A percentile compares a stretch with the other conserved stretches of the same genome.
Evolutionary conservation across 2,888 invertebrate genomes (phyloP).

Genomic region (Caenorhabditis sp.): DNA sequence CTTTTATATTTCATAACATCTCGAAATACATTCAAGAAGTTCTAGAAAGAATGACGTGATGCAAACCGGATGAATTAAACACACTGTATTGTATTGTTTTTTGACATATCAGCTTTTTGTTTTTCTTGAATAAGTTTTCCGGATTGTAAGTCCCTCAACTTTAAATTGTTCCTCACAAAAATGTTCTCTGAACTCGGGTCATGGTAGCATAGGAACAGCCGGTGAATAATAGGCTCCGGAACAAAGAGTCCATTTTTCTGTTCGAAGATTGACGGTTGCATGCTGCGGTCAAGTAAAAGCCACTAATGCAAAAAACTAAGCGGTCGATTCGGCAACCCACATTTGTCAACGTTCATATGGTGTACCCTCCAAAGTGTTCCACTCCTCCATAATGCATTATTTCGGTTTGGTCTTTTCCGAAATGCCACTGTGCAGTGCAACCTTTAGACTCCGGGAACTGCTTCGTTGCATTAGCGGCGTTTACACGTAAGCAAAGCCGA

Average conservation of each 20-base stretch:
- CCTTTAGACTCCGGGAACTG: constrained; percentile 25
- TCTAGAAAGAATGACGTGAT: no score
- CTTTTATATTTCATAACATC: no score
- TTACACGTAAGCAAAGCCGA: constrained; percentile 46
- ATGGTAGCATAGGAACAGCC: background rate
- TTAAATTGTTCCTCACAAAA: no score
- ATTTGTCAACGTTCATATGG: constrained; percentile 7
- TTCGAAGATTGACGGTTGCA: constrained; percentile 2
- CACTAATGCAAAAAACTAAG: constrained; percentile 2
- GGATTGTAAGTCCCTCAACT: no score
- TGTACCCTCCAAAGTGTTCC: background rate
- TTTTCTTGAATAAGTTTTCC: no score
- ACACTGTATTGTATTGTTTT: no score
- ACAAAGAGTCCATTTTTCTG: background rate
- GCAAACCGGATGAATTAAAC: no score
- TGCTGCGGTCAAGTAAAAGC: background rate
- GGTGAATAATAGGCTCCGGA: background rate
- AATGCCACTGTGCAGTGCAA: constrained; percentile 4
- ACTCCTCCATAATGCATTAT: background rate
- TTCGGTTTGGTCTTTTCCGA: background rate
- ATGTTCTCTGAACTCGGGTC: background rate
- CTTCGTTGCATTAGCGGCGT: constrained; percentile 34
- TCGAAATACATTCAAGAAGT: no score
- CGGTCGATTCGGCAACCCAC: constrained; percentile 3
- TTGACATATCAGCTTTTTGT: no score